Percentiles rank a stretch among this genome's conserved stretches.
Evolutionary conservation across 2,113 vertebrate species (phyloP).

Genomic region (Macrotis lagotis): DNA sequence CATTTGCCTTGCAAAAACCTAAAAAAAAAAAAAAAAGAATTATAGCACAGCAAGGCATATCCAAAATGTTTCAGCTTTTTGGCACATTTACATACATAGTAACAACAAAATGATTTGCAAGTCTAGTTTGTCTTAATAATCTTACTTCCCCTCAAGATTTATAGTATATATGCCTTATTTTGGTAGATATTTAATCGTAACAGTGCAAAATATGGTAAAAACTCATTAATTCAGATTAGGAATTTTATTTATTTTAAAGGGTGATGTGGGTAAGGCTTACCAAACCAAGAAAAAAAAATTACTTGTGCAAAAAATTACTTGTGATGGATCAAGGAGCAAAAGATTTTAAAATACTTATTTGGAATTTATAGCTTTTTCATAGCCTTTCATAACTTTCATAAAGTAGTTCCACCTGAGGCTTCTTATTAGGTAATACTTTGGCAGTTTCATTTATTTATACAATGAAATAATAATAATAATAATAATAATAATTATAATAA

Average conservation of each 20-base stretch:
- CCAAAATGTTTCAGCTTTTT: background rate
- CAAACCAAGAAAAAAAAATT: background rate
- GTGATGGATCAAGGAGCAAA: background rate
- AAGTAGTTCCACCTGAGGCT: background rate
- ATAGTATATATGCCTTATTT: background rate
- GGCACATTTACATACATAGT: background rate
- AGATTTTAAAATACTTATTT: background rate
- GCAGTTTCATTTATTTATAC: background rate
- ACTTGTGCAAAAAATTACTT: background rate
- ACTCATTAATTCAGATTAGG: background rate
- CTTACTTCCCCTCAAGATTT: background rate
- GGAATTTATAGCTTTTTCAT: background rate
- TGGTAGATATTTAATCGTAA: background rate
- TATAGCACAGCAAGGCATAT: background rate
- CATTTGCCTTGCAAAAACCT: too few relatives aligned
- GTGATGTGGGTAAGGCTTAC: background rate
- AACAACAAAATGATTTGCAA: background rate
- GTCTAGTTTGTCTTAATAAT: background rate
- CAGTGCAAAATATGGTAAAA: background rate
- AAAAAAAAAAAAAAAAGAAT: too few relatives aligned
- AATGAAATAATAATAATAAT: background rate
- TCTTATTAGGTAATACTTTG: background rate
- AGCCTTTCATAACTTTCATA: background rate
- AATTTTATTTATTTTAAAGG: background rate
- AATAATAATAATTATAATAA: too few relatives aligned